These are phyloP conservation scores for Microtus richardsoni DNA, from an alignment of 2,113 vertebrate species.

Conservation along the genomic window DNA sequence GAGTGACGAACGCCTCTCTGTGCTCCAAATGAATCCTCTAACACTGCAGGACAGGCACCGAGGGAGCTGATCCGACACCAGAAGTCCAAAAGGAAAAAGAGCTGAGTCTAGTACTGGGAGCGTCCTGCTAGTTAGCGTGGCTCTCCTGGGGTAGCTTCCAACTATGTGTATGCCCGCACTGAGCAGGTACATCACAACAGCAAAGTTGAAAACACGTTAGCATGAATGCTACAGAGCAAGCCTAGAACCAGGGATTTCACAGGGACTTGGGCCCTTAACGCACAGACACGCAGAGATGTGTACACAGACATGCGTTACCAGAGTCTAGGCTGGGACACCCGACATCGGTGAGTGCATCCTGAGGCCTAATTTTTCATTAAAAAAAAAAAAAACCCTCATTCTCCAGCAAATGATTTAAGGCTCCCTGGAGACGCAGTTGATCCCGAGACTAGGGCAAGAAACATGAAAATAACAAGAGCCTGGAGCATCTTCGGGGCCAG, in stretches of 20 bases:
- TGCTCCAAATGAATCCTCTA: not conserved
- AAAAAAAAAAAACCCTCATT: not conserved
- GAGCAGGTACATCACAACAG: not conserved
- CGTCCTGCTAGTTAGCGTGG: accelerated
- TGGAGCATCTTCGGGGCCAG: not conserved
- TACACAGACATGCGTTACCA: too few relatives aligned
- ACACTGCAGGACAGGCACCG: accelerated
- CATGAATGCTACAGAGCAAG: not conserved
- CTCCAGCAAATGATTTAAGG: not conserved
- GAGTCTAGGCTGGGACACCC: not conserved
- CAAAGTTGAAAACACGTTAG: not conserved
- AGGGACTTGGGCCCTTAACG: too few relatives aligned
- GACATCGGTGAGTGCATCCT: not conserved
- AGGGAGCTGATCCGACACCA: not conserved
- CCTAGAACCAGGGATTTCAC: too few relatives aligned
- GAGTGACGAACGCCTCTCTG: not conserved
- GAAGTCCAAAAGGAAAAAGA: not conserved
- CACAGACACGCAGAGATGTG: too few relatives aligned
- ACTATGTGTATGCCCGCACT: not conserved
- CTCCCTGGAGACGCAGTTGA: not conserved
- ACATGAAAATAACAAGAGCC: not conserved
- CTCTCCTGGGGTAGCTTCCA: not conserved
- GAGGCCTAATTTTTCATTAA: not conserved
- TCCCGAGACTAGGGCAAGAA: not conserved
- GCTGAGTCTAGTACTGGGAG: accelerated